phyloP scores from a whole-genome alignment of 2,113 vertebrate species.

The Loxodonta africana region DNA sequence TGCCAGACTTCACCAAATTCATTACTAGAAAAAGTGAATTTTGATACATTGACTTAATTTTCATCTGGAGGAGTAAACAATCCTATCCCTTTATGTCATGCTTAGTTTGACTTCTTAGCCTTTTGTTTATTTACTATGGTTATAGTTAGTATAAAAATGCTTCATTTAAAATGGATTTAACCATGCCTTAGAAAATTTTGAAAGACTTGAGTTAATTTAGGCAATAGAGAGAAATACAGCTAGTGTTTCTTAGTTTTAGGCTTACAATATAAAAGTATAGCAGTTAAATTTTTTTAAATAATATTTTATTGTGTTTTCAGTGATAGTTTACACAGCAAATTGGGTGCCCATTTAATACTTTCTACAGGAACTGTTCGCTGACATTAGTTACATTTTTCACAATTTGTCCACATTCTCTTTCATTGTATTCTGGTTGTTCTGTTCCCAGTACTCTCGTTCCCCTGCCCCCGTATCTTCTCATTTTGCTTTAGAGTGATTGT shows the following conservation, averaged over 20 bases:
- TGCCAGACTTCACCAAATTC: background rate
- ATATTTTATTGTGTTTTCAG: background rate
- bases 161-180: constrained; percentile 31
- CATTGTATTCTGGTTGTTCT: background rate
- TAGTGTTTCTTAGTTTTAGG: constrained; percentile 15
- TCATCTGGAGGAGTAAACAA: constrained; percentile 8
- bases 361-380: too few relatives aligned
- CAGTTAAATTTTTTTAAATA: background rate
- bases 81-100: background rate
- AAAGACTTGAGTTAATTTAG: background rate
- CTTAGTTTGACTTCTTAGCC: background rate
- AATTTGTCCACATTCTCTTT: background rate
- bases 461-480: background rate
- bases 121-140: background rate
- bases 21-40: constrained; percentile 37
- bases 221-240: constrained; percentile 12
- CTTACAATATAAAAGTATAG: constrained; percentile 18
- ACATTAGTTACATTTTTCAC: background rate
- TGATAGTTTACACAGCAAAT: background rate
- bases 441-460: background rate
- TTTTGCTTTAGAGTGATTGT: background rate
- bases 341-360: background rate
- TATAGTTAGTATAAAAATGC: background rate
- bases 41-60: constrained; percentile 11
- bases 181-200: constrained; percentile 15